Evolutionary conservation across 2,888 invertebrate species (phyloP).

Genomic region (Atethmia centrago): DNA sequence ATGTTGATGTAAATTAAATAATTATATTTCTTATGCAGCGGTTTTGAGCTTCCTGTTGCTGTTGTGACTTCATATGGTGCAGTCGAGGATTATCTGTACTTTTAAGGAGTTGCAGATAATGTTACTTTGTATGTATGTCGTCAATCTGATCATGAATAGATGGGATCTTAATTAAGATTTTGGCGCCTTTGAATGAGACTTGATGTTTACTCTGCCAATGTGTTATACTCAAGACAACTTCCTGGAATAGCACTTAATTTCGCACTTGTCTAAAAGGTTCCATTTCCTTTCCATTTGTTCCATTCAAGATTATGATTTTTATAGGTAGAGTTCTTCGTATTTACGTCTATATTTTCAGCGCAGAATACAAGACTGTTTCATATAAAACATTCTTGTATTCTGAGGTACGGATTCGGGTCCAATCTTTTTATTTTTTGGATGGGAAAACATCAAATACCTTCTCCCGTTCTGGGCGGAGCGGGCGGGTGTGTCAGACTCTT

Average conservation of each 20-base stretch:
- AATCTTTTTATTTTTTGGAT: no score
- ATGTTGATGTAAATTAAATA: conserved; percentile 50
- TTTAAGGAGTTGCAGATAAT: conserved; percentile 37
- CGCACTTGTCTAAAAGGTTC: no score
- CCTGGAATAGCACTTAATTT: not conserved
- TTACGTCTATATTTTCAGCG: not conserved
- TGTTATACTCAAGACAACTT: not conserved
- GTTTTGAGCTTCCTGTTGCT: conserved; percentile 50
- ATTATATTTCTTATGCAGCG: conserved; percentile 42
- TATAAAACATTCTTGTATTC: no score
- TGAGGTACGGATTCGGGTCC: no score
- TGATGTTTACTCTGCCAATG: not conserved
- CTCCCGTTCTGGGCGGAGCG: no score
- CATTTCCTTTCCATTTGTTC: no score
- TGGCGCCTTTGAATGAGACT: conserved; percentile 8
- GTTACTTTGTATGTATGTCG: conserved; percentile 1
- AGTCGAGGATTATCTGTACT: conserved; percentile 42
- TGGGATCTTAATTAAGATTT: conserved; percentile 10
- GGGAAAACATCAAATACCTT: no score
- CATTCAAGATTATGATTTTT: not conserved
- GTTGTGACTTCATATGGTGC: conserved; percentile 39
- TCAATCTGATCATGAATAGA: conserved; percentile 23
- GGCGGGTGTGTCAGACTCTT: no score
- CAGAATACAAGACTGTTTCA: not conserved
- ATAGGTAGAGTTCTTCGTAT: no score